These are phyloP conservation scores for Girardinus metallicus DNA, from an alignment of 2,797 vertebrate genomes.

Conservation along the genomic window DNA sequence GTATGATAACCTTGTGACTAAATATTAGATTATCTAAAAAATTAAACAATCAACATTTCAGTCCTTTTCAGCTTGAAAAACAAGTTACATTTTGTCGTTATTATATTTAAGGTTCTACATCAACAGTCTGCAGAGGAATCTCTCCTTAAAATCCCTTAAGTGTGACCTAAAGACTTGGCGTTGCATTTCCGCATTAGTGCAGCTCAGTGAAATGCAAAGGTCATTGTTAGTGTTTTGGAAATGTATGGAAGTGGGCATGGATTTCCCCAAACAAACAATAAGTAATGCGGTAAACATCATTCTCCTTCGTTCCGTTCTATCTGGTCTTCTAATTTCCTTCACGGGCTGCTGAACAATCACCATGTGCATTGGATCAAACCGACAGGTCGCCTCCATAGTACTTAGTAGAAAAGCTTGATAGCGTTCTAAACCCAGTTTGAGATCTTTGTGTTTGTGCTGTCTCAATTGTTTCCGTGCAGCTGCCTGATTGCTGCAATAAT, in stretches of 20 bases:
- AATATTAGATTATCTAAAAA: neutral
- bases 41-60: neutral
- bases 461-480: slow-evolving; percentile 5
- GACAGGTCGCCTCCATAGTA: slow-evolving; percentile 40
- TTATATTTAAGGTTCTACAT: neutral
- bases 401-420: slow-evolving; percentile 4
- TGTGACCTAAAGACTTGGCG: neutral
- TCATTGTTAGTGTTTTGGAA: slow-evolving; percentile 33
- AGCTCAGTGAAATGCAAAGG: slow-evolving; percentile 57
- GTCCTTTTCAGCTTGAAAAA: neutral
- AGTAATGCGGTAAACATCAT: slow-evolving; percentile 7
- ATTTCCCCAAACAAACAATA: neutral
- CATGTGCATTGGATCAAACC: slow-evolving; percentile 16
- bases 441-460: neutral
- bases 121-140: neutral
- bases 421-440: neutral
- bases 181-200: neutral
- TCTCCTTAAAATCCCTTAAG: neutral
- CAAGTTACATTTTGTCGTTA: neutral
- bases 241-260: neutral
- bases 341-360: slow-evolving; percentile 39
- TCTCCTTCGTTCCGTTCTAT: neutral
- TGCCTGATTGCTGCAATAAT: slow-evolving; percentile 3
- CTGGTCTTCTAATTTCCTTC: slow-evolving; percentile 51
- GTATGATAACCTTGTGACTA: too few relatives aligned